A percentile compares a stretch with the other conserved stretches of the same genome.
Conservation (phyloP, 2,797 vertebrate species). For the Pantherophis alleghaniensis region DNA sequence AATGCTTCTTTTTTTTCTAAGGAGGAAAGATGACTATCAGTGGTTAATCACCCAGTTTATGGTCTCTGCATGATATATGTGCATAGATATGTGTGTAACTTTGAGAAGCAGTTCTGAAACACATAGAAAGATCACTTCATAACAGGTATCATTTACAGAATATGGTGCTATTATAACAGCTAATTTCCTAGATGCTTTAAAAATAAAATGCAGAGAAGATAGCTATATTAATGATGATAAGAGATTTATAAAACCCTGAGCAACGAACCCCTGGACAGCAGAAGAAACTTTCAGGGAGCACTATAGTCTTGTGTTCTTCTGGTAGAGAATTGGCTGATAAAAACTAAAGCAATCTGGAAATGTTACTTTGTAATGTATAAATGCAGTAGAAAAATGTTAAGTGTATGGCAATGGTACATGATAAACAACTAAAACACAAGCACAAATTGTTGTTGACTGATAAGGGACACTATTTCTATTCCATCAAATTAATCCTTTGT, state of each 20-base stretch:
- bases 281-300: not conserved
- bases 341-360: not conserved
- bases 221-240: not conserved
- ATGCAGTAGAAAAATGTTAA: not conserved
- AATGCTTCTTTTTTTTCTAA: not conserved
- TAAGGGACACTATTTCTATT: not conserved
- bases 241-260: not conserved
- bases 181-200: not conserved
- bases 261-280: not conserved
- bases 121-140: not conserved
- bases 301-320: not conserved
- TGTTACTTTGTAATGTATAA: not conserved
- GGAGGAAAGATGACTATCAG: not conserved
- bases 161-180: not conserved
- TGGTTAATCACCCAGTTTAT: not conserved
- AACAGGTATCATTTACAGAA: not conserved
- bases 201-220: not conserved
- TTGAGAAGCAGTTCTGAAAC: not conserved
- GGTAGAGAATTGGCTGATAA: not conserved
- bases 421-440: constrained; percentile 12
- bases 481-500: constrained; percentile 29
- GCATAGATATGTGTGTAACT: not conserved
- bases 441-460: constrained; percentile 10
- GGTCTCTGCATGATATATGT: not conserved
- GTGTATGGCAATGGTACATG: not conserved